Evolutionary conservation across 2,888 invertebrate species (phyloP), one percentile per base, ranked within the genome.

Genomic region (Drosophila cyrtoloma): DNA sequence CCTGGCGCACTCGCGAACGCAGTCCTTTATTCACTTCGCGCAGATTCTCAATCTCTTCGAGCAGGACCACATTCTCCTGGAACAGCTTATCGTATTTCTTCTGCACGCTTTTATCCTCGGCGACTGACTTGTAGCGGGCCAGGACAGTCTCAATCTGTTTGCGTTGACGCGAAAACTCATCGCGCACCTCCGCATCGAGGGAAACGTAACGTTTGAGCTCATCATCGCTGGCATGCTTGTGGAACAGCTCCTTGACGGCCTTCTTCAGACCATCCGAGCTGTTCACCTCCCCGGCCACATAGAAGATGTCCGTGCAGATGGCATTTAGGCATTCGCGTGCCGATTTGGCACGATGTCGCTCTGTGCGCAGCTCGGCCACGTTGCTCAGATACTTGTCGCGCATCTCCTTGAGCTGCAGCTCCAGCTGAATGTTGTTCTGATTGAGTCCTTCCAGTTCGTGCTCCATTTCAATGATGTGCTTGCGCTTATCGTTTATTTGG

Each of bases 391-490:
- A 94, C 92, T 98, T 98, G 91, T 97, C 97, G 68, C 96, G 95
- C 66, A 97, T 93, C 92, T 97, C 97, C 75, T 94, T 95, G 76
- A 97, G 94, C 92, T 97, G 96, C 71, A 97, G 94, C 91, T 97
- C 97, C 93, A 94, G 81, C 60, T 92, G 88, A 7, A 95, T 94
- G 91, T 96, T 97, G 87, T 95, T 95, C 92, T 96, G 96, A 92
- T 97, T 96, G 75, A 97, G 95, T 84, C 95, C 95, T 91, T 97
- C 96, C 90, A 98, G 93, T 84, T 98, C 97, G 52, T 95, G 95
- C 92, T 98, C 97, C 96, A 98, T 96, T 93, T 96, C 96, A 57
- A 95, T 94, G 60, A 97, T 97, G 92, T 97, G 97, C 74, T 96
- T 95, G 86, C 97, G 96, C 94, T 97, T 96, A 82, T 96, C 96